Conservation (phyloP, 2,888 invertebrate genomes). For the Ormyrus labotus region DNA sequence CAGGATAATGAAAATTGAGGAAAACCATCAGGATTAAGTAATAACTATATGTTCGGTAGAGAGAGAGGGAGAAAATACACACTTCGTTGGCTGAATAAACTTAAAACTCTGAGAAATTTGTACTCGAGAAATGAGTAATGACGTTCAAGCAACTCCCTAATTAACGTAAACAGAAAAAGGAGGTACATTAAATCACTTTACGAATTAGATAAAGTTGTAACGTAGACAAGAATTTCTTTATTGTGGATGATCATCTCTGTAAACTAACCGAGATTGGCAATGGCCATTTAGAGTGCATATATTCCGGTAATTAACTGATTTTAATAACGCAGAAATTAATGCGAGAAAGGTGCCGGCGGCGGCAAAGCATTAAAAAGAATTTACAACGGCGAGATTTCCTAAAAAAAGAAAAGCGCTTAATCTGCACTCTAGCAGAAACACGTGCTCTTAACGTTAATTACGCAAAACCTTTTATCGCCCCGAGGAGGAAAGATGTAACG, state of each 20-base stretch:
- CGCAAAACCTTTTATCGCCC: slow-evolving; percentile 39
- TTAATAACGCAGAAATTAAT: not conserved
- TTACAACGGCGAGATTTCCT: slow-evolving; percentile 18
- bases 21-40: slow-evolving; percentile 19
- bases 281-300: too few relatives aligned
- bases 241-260: too few relatives aligned
- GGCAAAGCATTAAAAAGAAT: slow-evolving; percentile 26
- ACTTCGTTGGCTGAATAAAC: slow-evolving; percentile 7
- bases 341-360: not conserved
- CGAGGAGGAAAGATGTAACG: too few relatives aligned
- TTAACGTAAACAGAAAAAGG: slow-evolving; percentile 3
- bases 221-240: too few relatives aligned
- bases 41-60: slow-evolving; percentile 1
- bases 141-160: not conserved
- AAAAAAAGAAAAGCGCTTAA: slow-evolving; percentile 28
- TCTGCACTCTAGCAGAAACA: slow-evolving; percentile 13
- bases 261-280: too few relatives aligned
- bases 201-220: too few relatives aligned
- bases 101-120: slow-evolving; percentile 13
- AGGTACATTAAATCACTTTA: not conserved
- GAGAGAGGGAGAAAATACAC: not conserved
- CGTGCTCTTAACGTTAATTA: slow-evolving; percentile 42
- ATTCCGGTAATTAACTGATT: not conserved
- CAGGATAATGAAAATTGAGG: not conserved
- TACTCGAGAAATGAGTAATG: slow-evolving; percentile 9